phyloP scores from a whole-genome alignment of 2,888 invertebrate species.

The Ceratothoa steindachneri region DNA sequence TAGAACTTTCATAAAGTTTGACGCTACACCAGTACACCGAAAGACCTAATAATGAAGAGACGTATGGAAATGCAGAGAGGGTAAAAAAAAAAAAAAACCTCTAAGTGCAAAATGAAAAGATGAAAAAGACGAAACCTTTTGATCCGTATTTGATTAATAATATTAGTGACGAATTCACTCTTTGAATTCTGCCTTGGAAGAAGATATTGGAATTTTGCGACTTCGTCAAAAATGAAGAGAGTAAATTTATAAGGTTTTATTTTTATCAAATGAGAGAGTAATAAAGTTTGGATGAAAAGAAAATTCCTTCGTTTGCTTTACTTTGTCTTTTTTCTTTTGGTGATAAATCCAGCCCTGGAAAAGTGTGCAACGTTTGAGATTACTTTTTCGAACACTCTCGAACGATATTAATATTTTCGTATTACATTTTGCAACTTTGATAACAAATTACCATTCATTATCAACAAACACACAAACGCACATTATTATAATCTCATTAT shows the following conservation, averaged over 20 bases:
- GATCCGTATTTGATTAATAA: constrained; percentile 45
- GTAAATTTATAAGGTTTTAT: constrained; percentile 8
- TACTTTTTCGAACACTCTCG: too few species aligned
- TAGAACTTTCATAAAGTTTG: constrained; percentile 11
- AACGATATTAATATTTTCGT: too few species aligned
- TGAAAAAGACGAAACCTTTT: constrained; percentile 38
- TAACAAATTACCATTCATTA: too few species aligned
- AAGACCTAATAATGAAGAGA: constrained; percentile 34
- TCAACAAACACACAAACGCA: too few species aligned
- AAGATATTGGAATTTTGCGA: neutral
- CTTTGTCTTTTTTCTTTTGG: neutral
- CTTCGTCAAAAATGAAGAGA: neutral
- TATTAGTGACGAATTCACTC: constrained; percentile 4
- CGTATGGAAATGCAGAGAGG: constrained; percentile 42
- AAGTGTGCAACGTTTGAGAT: too few species aligned
- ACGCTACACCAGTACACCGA: neutral
- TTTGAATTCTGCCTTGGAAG: neutral
- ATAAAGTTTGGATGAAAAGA: neutral
- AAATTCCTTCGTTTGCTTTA: neutral
- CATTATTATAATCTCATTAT: too few species aligned
- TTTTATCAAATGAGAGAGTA: neutral
- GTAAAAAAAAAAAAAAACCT: constrained; percentile 16
- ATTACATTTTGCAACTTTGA: too few species aligned
- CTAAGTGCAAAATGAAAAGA: constrained; percentile 31
- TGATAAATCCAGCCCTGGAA: too few species aligned